A percentile compares a stretch with the other conserved stretches of the same genome.
Conservation (phyloP, 2,113 vertebrate genomes). For the Odocoileus hemionus region DNA sequence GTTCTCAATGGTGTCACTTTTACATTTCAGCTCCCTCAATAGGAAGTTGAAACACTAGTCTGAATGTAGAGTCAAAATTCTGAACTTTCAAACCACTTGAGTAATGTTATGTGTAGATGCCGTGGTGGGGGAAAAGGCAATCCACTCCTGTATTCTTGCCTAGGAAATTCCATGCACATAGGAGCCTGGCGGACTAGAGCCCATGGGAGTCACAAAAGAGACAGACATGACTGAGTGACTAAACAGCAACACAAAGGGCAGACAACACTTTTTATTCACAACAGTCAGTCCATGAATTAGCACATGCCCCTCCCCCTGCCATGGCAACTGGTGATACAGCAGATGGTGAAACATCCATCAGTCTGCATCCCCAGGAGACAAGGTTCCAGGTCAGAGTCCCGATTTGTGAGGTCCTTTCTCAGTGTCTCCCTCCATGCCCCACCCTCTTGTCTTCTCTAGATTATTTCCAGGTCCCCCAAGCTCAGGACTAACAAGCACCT, state of each 20-base stretch:
- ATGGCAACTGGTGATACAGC: too few species aligned
- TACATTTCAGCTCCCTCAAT: too few species aligned
- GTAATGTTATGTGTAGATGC: background rate
- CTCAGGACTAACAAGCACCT: background rate
- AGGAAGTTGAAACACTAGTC: background rate
- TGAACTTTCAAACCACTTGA: background rate
- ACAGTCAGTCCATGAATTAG: background rate
- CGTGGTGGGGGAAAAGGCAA: too few species aligned
- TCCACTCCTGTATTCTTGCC: background rate
- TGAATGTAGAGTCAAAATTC: background rate
- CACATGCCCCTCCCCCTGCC: background rate
- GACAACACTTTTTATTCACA: background rate
- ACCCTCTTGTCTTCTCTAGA: background rate
- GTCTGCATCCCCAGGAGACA: background rate
- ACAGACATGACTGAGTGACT: background rate
- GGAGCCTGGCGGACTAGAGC: background rate
- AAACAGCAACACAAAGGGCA: background rate
- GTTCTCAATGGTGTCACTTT: background rate
- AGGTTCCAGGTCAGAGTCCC: background rate
- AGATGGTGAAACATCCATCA: background rate
- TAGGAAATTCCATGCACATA: background rate
- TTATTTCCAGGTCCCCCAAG: background rate
- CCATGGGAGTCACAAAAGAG: background rate
- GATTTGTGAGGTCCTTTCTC: background rate
- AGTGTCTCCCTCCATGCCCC: background rate